A percentile compares a stretch with the other conserved stretches of the same genome.
Evolutionary conservation across 2,888 invertebrate genomes (phyloP).

Genomic region (Frankliniella intonsa): DNA sequence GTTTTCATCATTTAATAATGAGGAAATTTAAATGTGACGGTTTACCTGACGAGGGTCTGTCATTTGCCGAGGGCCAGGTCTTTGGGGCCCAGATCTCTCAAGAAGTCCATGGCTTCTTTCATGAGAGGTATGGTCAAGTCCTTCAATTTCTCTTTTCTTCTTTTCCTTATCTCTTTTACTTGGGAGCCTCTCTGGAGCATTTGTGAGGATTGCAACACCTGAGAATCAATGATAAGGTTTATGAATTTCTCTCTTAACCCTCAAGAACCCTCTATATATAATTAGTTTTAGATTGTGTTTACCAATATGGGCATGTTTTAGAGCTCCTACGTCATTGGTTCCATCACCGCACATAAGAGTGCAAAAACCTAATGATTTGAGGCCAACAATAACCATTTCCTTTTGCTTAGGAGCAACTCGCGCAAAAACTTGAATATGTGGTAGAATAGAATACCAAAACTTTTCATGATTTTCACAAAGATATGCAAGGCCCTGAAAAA

Average conservation of each 20-base stretch:
- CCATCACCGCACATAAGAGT: slow-evolving; percentile 99
- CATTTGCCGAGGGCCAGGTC: not conserved
- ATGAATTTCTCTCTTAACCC: not conserved
- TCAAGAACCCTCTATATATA: not conserved
- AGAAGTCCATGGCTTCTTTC: not conserved
- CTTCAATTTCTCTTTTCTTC: slow-evolving; percentile 38
- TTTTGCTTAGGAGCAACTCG: slow-evolving; percentile 99
- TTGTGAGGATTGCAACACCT: slow-evolving; percentile 84
- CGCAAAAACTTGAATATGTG: slow-evolving; percentile 88
- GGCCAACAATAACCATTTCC: slow-evolving; percentile 84
- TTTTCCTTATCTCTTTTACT: slow-evolving; percentile 45
- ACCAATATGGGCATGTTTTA: slow-evolving; percentile 95
- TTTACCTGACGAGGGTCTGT: not conserved
- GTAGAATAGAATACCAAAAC: slow-evolving; percentile 68
- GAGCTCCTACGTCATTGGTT: slow-evolving; percentile 97
- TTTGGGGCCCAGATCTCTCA: not conserved
- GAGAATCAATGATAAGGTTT: not conserved
- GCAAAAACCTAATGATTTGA: slow-evolving; percentile 80
- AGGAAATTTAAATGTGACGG: not conserved
- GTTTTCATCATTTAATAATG: not conserved
- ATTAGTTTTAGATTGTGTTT: slow-evolving; percentile 28
- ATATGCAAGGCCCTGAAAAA: slow-evolving; percentile 59
- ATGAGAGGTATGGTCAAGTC: slow-evolving; percentile 30
- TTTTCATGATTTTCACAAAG: slow-evolving; percentile 58
- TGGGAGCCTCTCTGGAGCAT: slow-evolving; percentile 61